These are phyloP conservation scores for Sinocyclocheilus anshuiensis DNA, from an alignment of 2,113 vertebrate species.

Conservation along the genomic window DNA sequence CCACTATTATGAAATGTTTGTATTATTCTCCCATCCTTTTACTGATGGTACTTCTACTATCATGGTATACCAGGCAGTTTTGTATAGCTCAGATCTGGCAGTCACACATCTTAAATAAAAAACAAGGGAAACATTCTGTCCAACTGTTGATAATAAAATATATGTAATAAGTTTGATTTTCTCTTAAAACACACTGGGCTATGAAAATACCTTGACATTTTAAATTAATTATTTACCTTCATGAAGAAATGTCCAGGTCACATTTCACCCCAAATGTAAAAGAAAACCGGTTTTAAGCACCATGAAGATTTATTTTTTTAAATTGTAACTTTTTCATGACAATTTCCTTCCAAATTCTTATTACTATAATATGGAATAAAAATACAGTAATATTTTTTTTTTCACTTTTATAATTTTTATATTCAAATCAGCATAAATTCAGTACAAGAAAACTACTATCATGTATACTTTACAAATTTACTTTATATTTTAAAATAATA, in stretches of 20 bases:
- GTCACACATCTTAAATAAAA: not conserved
- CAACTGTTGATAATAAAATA: too few species aligned
- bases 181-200: not conserved
- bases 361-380: too few species aligned
- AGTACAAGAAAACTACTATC: too few species aligned
- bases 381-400: not conserved
- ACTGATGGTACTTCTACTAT: not conserved
- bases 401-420: not conserved
- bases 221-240: not conserved
- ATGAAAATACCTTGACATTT: not conserved
- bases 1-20: constrained; percentile 9
- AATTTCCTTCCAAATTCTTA: not conserved
- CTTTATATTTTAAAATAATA: too few species aligned
- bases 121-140: not conserved
- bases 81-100: constrained; percentile 1
- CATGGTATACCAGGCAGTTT: not conserved
- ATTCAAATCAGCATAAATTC: not conserved
- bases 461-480: too few species aligned
- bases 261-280: not conserved
- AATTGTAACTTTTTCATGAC: not conserved
- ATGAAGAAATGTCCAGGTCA: not conserved
- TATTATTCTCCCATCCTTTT: not conserved
- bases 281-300: not conserved
- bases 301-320: too few species aligned
- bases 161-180: not conserved